These are phyloP conservation scores for Callaeas wilsoni DNA, from an alignment of 2,113 vertebrate species.

Conservation along the genomic window DNA sequence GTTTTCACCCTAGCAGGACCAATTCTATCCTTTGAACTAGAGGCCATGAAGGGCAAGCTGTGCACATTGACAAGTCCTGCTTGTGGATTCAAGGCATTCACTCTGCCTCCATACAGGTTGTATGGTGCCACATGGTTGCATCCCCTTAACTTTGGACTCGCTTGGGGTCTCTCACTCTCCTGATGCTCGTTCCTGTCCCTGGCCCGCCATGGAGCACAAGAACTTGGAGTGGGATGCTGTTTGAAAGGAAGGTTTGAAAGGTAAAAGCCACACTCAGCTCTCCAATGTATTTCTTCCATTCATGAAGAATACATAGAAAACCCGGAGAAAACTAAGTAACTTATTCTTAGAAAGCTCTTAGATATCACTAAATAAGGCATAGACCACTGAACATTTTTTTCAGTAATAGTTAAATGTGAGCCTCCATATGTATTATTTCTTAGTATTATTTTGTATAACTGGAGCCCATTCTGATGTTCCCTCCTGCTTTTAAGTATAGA, in stretches of 20 bases:
- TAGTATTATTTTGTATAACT: not conserved
- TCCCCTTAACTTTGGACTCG: fast-evolving
- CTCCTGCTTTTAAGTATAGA: not conserved
- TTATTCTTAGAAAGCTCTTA: not conserved
- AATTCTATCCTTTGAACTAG: not conserved
- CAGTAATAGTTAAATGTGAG: not conserved
- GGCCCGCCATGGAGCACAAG: not conserved
- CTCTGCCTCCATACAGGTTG: not conserved
- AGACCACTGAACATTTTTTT: not conserved
- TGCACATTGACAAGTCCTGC: not conserved
- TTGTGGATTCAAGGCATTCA: not conserved
- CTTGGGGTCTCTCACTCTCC: not conserved
- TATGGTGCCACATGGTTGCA: not conserved
- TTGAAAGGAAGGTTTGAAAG: not conserved
- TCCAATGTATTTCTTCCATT: not conserved
- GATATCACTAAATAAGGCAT: not conserved
- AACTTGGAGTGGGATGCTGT: not conserved
- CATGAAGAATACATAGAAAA: not conserved
- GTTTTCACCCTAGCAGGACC: not conserved
- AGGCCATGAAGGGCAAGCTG: not conserved
- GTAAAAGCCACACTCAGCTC: not conserved
- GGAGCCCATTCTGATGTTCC: not conserved
- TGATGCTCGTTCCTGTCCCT: not conserved
- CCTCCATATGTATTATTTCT: not conserved
- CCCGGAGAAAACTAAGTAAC: not conserved